phyloP scores from a whole-genome alignment of 2,797 vertebrate genomes.

The Syngnathus acus region DNA sequence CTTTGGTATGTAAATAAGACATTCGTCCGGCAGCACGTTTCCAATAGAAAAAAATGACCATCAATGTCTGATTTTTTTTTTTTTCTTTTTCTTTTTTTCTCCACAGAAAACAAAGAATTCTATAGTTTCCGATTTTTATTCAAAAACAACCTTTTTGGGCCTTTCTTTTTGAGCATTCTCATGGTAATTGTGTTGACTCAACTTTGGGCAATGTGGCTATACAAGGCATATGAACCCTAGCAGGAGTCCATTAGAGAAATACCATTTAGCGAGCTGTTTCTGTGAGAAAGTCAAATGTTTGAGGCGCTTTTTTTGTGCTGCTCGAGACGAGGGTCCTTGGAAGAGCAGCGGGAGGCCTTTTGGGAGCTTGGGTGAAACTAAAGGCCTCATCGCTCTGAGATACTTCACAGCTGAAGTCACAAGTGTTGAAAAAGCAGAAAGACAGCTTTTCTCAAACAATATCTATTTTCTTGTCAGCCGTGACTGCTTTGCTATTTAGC shows the following conservation, averaged over 20 bases:
- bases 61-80: constrained; percentile 84
- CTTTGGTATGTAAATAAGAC: constrained; percentile 95
- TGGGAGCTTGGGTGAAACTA: constrained; percentile 60
- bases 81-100: constrained; percentile 39
- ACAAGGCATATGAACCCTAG: constrained; percentile 80
- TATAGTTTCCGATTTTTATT: constrained; percentile 82
- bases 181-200: constrained; percentile 84
- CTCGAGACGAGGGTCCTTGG: constrained; percentile 59
- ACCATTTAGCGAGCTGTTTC: constrained; percentile 80
- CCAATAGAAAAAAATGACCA: constrained; percentile 81
- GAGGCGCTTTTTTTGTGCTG: constrained; percentile 63
- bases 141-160: constrained; percentile 67
- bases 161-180: constrained; percentile 70
- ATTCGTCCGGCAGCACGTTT: constrained; percentile 84
- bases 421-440: constrained; percentile 67
- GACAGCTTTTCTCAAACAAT: constrained; percentile 54
- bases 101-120: constrained; percentile 80
- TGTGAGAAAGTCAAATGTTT: constrained; percentile 82
- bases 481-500: constrained; percentile 52
- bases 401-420: constrained; percentile 69
- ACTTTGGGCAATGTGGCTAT: constrained; percentile 74
- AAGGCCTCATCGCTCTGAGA: constrained; percentile 65
- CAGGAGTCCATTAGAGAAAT: constrained; percentile 82
- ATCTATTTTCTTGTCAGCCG: constrained; percentile 54
- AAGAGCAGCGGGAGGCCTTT: constrained; percentile 67